Percentiles rank a stretch among this genome's conserved stretches.
Conservation (phyloP, 2,888 invertebrate genomes). For the Drosophila anomalipes region DNA sequence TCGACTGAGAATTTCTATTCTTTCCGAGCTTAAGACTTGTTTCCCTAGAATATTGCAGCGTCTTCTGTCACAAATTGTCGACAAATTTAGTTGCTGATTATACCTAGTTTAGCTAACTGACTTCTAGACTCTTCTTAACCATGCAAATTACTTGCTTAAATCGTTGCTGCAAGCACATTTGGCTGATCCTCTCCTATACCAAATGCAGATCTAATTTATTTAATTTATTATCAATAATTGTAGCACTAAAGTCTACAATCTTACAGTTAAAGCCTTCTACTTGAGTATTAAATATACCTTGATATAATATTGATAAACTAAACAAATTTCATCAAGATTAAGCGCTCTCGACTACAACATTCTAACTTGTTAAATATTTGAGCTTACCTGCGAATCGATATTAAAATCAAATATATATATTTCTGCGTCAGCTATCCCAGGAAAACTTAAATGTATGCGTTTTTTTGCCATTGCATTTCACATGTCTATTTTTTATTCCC, state of each 20-base stretch:
- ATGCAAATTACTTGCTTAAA: too few relatives aligned
- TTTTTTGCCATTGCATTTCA: neutral
- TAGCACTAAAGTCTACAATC: neutral
- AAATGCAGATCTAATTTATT: neutral
- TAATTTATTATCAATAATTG: neutral
- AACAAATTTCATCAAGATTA: neutral
- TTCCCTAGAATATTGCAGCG: neutral
- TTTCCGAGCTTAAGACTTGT: neutral
- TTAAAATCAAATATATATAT: neutral
- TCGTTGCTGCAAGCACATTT: too few relatives aligned
- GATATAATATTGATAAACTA: neutral
- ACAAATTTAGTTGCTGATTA: neutral
- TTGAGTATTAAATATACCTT: neutral
- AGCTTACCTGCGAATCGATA: neutral
- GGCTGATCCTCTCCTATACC: neutral
- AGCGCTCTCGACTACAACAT: neutral
- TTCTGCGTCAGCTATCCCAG: neutral
- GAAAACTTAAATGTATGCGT: neutral
- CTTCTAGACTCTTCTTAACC: too few relatives aligned
- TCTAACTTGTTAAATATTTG: neutral
- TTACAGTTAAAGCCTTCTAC: neutral
- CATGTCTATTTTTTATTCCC: neutral
- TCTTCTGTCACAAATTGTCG: neutral
- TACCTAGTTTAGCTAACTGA: neutral
- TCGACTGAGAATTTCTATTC: neutral